These are phyloP conservation scores for Procambarus clarkii DNA, from an alignment of 1,140 invertebrate species.

Conservation along the genomic window DNA sequence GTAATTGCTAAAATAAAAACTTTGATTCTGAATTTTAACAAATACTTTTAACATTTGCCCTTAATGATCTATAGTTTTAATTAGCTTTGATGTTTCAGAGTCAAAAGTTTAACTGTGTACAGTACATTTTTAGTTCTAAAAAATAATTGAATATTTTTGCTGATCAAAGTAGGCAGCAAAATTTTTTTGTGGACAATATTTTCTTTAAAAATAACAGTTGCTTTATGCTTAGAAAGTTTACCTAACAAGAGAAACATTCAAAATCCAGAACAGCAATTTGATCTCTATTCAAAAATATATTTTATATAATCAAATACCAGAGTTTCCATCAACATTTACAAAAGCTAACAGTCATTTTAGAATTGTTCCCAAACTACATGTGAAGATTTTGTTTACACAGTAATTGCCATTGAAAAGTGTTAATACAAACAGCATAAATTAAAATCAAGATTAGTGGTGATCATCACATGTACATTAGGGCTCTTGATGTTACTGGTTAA, in stretches of 20 bases:
- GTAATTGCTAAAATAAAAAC: not conserved
- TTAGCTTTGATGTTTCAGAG: not conserved
- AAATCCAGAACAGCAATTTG: not conserved
- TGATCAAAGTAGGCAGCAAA: not conserved
- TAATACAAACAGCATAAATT: too few relatives aligned
- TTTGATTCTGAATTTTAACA: not conserved
- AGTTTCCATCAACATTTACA: not conserved
- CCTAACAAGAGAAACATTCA: not conserved
- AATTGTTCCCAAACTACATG: not conserved
- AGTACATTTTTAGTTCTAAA: not conserved
- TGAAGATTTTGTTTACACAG: too few relatives aligned
- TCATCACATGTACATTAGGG: too few relatives aligned
- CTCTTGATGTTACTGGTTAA: too few relatives aligned
- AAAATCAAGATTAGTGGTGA: too few relatives aligned
- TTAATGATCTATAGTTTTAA: not conserved
- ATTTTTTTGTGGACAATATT: not conserved
- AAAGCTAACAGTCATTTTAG: not conserved
- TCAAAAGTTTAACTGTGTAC: not conserved
- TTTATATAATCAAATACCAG: not conserved
- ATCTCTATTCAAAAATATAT: not conserved
- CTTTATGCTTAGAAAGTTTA: not conserved
- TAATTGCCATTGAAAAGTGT: too few relatives aligned
- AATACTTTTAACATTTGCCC: not conserved
- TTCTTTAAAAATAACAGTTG: not conserved
- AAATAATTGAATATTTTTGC: not conserved